phyloP scores from a whole-genome alignment of 1,140 invertebrate species.

The Drosophila quadrilineata region DNA sequence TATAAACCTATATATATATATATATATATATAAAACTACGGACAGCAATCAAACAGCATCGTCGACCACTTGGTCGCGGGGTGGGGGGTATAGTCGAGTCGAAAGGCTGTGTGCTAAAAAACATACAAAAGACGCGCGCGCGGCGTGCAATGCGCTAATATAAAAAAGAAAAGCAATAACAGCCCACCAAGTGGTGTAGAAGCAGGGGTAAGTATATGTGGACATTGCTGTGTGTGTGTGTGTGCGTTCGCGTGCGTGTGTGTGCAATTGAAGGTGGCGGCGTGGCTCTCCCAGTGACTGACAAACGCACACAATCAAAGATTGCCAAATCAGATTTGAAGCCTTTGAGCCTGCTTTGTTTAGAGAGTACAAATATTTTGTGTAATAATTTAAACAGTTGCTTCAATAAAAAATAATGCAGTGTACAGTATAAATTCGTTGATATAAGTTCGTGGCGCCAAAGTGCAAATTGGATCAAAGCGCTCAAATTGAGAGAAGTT shows the following conservation, averaged over 20 bases:
- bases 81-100: not conserved
- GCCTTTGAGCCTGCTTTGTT: no score
- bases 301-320: not conserved
- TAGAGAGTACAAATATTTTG: no score
- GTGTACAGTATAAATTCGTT: no score
- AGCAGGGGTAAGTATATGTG: slow-evolving; percentile 37
- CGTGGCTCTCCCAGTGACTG: slow-evolving; percentile 23
- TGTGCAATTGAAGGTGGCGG: slow-evolving; percentile 22
- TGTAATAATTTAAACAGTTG: no score
- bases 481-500: slow-evolving; percentile 2
- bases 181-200: slow-evolving; percentile 6
- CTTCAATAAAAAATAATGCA: no score
- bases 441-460: slow-evolving; percentile 36
- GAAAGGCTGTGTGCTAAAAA: slow-evolving; percentile 13
- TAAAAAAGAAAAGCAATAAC: slow-evolving; percentile 45
- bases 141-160: slow-evolving; percentile 43
- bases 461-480: slow-evolving; percentile 37
- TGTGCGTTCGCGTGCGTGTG: not conserved
- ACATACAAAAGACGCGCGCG: slow-evolving; percentile 36
- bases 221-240: not conserved
- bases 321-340: no score
- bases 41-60: slow-evolving; percentile 35
- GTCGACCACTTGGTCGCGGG: not conserved
- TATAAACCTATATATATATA: no score
- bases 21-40: slow-evolving; percentile 39